These are phyloP conservation scores for Pseudotriccus pelzelni DNA, from an alignment of 2,797 vertebrate genomes.

Conservation along the genomic window DNA sequence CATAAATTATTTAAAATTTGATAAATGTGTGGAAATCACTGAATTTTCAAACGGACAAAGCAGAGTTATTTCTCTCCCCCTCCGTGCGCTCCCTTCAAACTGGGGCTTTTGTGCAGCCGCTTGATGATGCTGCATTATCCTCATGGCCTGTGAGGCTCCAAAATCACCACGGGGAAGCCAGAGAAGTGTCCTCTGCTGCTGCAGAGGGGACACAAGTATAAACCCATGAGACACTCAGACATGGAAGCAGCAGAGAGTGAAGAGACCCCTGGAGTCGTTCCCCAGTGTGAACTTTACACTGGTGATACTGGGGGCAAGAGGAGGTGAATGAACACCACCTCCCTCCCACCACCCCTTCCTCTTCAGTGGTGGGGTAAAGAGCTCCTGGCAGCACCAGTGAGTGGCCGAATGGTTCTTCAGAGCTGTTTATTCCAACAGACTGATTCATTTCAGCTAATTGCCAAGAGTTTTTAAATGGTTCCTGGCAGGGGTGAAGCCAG, in stretches of 20 bases:
- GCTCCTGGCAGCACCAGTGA: neutral
- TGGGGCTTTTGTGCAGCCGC: conserved; percentile 4
- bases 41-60: conserved; percentile 75
- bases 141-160: neutral
- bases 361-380: neutral
- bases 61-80: conserved; percentile 52
- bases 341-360: neutral
- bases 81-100: neutral
- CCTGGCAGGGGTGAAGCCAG: neutral
- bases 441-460: conserved; percentile 40
- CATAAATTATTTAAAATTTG: conserved; percentile 79
- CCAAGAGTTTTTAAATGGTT: neutral
- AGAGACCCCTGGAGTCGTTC: neutral
- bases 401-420: neutral
- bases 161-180: neutral
- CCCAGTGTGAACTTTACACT: neutral
- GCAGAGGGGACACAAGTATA: fast-evolving
- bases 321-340: neutral
- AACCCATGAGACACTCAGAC: neutral
- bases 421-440: neutral
- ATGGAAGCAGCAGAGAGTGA: too few species aligned
- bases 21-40: conserved; percentile 76
- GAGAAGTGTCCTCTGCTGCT: neutral
- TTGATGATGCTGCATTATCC: neutral
- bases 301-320: neutral